These are phyloP conservation scores for Heliconius nattereri DNA, from an alignment of 1,140 invertebrate genomes.

Conservation along the genomic window DNA sequence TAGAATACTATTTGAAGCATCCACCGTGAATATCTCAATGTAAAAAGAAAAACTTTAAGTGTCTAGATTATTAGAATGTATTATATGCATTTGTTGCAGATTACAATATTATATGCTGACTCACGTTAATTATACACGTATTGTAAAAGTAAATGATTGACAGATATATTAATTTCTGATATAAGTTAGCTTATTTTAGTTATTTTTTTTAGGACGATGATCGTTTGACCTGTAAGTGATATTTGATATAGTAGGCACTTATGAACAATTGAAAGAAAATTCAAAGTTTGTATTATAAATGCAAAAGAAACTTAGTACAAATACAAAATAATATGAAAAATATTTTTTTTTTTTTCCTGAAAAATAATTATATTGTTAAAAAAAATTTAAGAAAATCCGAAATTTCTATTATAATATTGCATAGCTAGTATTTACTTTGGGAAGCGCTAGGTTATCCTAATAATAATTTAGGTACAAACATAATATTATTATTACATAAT, in stretches of 20 bases:
- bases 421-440: too few species aligned
- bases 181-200: neutral
- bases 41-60: neutral
- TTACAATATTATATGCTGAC: neutral
- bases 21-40: too few species aligned
- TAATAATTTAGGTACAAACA: too few species aligned
- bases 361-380: too few species aligned
- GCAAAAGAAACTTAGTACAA: neutral
- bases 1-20: too few species aligned
- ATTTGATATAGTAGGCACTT: neutral
- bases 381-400: too few species aligned
- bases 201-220: neutral
- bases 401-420: too few species aligned
- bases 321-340: too few species aligned
- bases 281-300: neutral
- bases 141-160: constrained; percentile 7
- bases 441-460: too few species aligned
- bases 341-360: too few species aligned
- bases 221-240: neutral
- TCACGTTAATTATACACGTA: neutral
- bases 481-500: neutral
- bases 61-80: neutral
- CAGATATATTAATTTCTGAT: neutral
- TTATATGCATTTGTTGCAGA: neutral
- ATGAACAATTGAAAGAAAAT: neutral